Evolutionary conservation across 2,888 invertebrate genomes (phyloP).

Genomic region (Notocelia uddmanniana): DNA sequence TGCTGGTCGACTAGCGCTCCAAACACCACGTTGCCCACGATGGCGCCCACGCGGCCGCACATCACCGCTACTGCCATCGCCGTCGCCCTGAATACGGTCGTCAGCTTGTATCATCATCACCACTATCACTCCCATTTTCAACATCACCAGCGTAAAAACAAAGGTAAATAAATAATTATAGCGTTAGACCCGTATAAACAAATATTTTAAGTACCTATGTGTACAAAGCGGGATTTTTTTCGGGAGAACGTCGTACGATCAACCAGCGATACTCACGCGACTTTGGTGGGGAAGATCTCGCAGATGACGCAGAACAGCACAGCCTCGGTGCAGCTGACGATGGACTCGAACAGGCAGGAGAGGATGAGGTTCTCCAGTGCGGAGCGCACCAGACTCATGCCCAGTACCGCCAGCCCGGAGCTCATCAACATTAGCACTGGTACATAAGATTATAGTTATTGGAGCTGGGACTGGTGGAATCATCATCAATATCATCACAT

Average conservation of each 20-base stretch:
- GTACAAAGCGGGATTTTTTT: too few relatives aligned
- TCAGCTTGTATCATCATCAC: background rate
- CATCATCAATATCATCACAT: too few relatives aligned
- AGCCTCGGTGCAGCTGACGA: slow-evolving; percentile 87
- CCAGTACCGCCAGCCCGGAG: slow-evolving; percentile 83
- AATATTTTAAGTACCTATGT: too few relatives aligned
- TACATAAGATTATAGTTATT: slow-evolving; percentile 49
- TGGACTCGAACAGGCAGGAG: slow-evolving; percentile 86
- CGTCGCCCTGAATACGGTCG: slow-evolving; percentile 75
- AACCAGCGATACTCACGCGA: slow-evolving; percentile 68
- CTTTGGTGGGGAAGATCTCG: slow-evolving; percentile 86
- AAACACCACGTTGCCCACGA: slow-evolving; percentile 86
- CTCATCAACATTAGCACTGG: slow-evolving; percentile 85
- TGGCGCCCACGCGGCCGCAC: slow-evolving; percentile 86
- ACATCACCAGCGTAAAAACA: too few relatives aligned
- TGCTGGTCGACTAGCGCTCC: slow-evolving; percentile 85
- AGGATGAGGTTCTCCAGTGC: slow-evolving; percentile 82
- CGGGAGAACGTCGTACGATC: too few relatives aligned
- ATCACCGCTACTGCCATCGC: slow-evolving; percentile 87
- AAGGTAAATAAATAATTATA: too few relatives aligned
- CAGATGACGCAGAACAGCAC: slow-evolving; percentile 87
- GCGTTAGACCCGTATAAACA: too few relatives aligned
- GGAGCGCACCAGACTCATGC: slow-evolving; percentile 84
- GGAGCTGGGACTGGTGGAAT: background rate
- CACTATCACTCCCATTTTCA: too few relatives aligned